Percentiles rank a stretch among this genome's conserved stretches.
phyloP scores from a whole-genome alignment of 1,140 invertebrate genomes.

The Dufourea novaeangliae region DNA sequence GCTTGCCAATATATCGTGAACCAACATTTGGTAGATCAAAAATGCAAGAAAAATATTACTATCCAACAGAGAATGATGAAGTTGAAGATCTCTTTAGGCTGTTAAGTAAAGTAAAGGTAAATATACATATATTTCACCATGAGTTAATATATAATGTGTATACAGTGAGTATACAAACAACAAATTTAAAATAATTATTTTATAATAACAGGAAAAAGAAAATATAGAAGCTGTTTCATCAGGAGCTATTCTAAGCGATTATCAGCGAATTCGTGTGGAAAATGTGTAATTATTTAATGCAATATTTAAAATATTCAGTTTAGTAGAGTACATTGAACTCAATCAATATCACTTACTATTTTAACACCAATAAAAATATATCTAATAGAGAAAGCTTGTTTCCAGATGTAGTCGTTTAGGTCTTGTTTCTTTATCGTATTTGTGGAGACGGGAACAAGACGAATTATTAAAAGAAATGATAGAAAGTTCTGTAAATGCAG shows the following conservation, averaged over 20 bases:
- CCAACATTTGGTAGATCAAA: constrained; percentile 91
- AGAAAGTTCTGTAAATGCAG: constrained; percentile 93
- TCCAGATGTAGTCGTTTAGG: constrained; percentile 93
- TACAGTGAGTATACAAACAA: not conserved
- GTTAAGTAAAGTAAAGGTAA: constrained; percentile 91
- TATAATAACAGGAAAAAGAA: constrained; percentile 86
- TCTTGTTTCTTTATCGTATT: constrained; percentile 93
- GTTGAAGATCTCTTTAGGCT: constrained; percentile 98
- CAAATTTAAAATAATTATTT: constrained; percentile 10
- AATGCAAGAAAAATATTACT: constrained; percentile 91
- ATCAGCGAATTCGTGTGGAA: constrained; percentile 98
- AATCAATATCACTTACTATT: not conserved
- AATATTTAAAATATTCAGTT: not conserved
- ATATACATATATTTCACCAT: not conserved
- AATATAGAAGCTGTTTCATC: constrained; percentile 95
- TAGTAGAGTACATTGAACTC: not conserved
- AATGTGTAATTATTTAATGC: constrained; percentile 91
- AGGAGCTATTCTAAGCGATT: constrained; percentile 98
- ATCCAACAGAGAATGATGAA: constrained; percentile 94
- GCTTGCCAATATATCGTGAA: constrained; percentile 93
- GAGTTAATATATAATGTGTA: not conserved
- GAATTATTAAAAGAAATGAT: constrained; percentile 99
- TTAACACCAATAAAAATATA: constrained; percentile 1
- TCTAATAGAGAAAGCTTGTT: constrained; percentile 48
- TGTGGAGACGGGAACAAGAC: constrained; percentile 97